phyloP scores from a whole-genome alignment of 2,797 vertebrate genomes.

The Liasis olivaceus region DNA sequence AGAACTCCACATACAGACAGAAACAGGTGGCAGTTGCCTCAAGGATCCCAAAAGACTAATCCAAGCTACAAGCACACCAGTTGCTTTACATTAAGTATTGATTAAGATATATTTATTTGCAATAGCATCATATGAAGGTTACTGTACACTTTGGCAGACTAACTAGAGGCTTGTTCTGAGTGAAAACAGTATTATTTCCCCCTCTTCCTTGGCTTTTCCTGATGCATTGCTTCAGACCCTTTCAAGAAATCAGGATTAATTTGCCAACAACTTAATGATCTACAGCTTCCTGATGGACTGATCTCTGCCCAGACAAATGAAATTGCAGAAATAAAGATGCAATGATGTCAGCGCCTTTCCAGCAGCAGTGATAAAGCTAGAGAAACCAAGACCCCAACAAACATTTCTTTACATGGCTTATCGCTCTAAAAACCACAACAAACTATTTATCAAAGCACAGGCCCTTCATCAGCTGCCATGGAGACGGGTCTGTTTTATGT shows the following conservation, averaged over 20 bases:
- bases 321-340: constrained; percentile 37
- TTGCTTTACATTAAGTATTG: not conserved
- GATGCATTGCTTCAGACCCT: constrained; percentile 30
- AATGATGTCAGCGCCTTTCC: not conserved
- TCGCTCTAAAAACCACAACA: not conserved
- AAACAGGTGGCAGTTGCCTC: not conserved
- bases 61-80: not conserved
- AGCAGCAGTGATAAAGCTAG: not conserved
- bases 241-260: constrained; percentile 35
- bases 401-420: not conserved
- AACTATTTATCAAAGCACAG: not conserved
- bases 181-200: constrained; percentile 57
- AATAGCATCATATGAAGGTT: constrained; percentile 42
- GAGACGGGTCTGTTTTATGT: not conserved
- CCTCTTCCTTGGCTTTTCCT: constrained; percentile 20
- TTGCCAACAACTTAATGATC: constrained; percentile 48
- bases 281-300: not conserved
- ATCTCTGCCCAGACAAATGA: constrained; percentile 47
- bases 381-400: not conserved
- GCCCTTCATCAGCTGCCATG: not conserved
- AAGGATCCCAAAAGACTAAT: not conserved
- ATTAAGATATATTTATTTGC: not conserved
- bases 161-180: constrained; percentile 59
- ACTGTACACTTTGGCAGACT: constrained; percentile 32
- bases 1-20: not conserved